Evolutionary conservation across 2,888 invertebrate genomes (phyloP).

Genomic region (Ernsta delagoae): DNA sequence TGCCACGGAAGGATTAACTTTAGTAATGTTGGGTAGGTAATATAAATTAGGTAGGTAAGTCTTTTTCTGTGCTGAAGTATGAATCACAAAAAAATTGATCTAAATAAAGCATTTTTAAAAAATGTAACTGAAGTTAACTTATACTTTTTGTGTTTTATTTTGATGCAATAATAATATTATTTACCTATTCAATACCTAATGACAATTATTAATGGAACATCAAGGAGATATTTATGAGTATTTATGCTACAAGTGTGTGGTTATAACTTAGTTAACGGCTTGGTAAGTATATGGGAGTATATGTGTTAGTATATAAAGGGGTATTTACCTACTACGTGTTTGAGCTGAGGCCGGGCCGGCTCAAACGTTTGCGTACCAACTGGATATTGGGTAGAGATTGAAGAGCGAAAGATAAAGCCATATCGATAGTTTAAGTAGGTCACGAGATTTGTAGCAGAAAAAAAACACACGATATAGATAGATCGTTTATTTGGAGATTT

Average conservation of each 20-base stretch:
- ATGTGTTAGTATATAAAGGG: slow-evolving; percentile 37
- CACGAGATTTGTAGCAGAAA: slow-evolving; percentile 1
- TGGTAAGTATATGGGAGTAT: neutral
- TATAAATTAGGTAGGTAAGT: too few relatives aligned
- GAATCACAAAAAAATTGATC: too few relatives aligned
- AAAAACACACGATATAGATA: neutral
- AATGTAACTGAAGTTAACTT: too few relatives aligned
- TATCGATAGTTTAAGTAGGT: slow-evolving; percentile 43
- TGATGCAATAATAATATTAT: too few relatives aligned
- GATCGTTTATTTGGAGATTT: too few relatives aligned
- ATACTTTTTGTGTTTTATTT: too few relatives aligned
- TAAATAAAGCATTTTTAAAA: too few relatives aligned
- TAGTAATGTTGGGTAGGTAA: too few relatives aligned
- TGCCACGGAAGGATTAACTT: too few relatives aligned
- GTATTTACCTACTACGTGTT: slow-evolving; percentile 67
- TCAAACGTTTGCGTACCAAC: slow-evolving; percentile 77
- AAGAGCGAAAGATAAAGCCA: slow-evolving; percentile 7
- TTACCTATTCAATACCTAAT: too few relatives aligned
- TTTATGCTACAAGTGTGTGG: neutral
- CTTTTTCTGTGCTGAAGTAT: too few relatives aligned
- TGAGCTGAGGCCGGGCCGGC: slow-evolving; percentile 62
- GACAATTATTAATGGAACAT: too few relatives aligned
- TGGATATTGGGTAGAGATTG: slow-evolving; percentile 68
- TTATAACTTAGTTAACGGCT: neutral
- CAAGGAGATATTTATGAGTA: neutral